phyloP scores from a whole-genome alignment of 2,113 vertebrate species.

The Gorsachius goisagi region DNA sequence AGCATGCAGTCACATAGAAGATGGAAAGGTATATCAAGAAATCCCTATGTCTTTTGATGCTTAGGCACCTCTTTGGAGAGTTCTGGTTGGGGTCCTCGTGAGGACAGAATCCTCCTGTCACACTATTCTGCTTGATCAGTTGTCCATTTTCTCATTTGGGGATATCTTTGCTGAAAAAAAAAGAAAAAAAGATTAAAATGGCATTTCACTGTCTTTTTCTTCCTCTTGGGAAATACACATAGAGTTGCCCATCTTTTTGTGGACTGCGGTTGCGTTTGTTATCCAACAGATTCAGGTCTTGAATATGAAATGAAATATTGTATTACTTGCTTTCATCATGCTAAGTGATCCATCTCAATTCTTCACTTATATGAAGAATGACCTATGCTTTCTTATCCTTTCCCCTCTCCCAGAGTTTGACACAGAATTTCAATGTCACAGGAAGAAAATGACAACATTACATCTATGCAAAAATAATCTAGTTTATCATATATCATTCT shows the following conservation, averaged over 20 bases:
- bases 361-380: neutral
- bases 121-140: neutral
- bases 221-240: neutral
- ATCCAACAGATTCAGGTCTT: neutral
- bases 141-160: neutral
- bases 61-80: neutral
- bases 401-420: neutral
- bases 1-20: neutral
- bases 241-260: neutral
- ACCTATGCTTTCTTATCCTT: neutral
- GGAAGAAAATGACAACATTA: neutral
- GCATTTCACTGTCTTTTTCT: neutral
- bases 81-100: neutral
- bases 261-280: neutral
- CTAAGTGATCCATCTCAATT: neutral
- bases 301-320: neutral
- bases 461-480: neutral
- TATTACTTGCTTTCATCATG: neutral
- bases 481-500: neutral
- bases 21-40: neutral
- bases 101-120: neutral
- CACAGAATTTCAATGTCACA: slow-evolving; percentile 2
- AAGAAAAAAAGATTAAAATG: neutral
- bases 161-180: neutral
- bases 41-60: neutral